Conservation (phyloP, 1,140 invertebrate genomes). For the Spodoptera frugiperda region DNA sequence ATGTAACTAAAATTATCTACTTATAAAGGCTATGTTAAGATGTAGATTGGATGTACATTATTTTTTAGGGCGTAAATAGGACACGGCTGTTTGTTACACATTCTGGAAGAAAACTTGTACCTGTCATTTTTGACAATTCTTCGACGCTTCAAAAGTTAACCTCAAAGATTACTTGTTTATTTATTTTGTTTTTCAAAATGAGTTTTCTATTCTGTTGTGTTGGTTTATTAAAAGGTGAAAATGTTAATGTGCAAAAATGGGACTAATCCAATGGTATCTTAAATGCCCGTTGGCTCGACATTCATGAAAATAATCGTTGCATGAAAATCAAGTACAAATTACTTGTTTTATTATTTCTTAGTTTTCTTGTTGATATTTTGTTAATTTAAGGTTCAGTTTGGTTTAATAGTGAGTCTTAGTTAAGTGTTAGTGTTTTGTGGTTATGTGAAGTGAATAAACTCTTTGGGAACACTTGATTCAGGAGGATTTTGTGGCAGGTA, state of each 20-base stretch:
- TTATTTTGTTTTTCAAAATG: conserved; percentile 46
- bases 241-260: neutral
- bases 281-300: neutral
- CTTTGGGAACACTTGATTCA: too few relatives aligned
- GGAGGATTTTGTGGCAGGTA: neutral
- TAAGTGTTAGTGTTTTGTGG: neutral
- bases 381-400: neutral
- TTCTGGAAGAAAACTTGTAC: too few relatives aligned
- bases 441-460: neutral
- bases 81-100: too few relatives aligned
- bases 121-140: conserved; percentile 42
- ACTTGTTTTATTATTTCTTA: neutral
- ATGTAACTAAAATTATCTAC: too few relatives aligned
- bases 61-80: too few relatives aligned
- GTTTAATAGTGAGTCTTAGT: neutral
- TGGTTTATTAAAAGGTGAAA: neutral
- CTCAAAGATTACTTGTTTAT: conserved; percentile 66
- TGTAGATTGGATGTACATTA: too few relatives aligned
- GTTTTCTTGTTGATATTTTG: conserved; percentile 27
- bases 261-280: neutral
- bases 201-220: conserved; percentile 9
- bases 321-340: conserved; percentile 13
- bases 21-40: too few relatives aligned
- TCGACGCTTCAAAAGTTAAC: conserved; percentile 61
- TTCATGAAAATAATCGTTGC: conserved; percentile 18